A percentile compares a stretch with the other conserved stretches of the same genome.
Evolutionary conservation across 2,113 vertebrate species (phyloP).

Genomic region (Leptodactylus fuscus): DNA sequence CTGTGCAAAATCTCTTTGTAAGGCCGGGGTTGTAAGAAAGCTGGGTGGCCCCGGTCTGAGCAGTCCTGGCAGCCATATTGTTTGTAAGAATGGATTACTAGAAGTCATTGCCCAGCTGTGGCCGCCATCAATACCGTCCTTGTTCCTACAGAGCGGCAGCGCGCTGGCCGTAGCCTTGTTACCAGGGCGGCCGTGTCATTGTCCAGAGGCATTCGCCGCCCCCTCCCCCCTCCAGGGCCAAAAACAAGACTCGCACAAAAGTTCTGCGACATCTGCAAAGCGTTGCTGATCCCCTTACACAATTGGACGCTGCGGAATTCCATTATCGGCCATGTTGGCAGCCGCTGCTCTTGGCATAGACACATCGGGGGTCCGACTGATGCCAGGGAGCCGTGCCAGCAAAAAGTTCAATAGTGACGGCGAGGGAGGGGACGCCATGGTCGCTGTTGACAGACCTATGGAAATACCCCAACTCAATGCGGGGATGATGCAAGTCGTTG

Average conservation of each 20-base stretch:
- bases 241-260: background rate
- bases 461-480: background rate
- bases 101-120: background rate
- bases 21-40: too few relatives aligned
- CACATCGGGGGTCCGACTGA: background rate
- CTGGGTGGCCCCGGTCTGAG: background rate
- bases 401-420: background rate
- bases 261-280: constrained; percentile 21
- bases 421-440: too few relatives aligned
- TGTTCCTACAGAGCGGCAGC: background rate
- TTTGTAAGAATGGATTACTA: background rate
- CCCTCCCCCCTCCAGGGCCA: background rate
- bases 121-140: background rate
- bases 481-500: too few relatives aligned
- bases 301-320: background rate
- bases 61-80: background rate
- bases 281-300: constrained; percentile 20
- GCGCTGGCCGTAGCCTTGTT: background rate
- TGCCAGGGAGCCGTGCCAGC: background rate
- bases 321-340: background rate
- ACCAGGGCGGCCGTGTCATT: background rate
- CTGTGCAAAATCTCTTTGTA: too few relatives aligned
- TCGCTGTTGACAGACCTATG: background rate
- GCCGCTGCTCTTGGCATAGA: background rate
- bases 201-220: background rate